Base-by-base conservation (phyloP, 1,140 invertebrate species). In the Caenorhabditis latens region DNA sequence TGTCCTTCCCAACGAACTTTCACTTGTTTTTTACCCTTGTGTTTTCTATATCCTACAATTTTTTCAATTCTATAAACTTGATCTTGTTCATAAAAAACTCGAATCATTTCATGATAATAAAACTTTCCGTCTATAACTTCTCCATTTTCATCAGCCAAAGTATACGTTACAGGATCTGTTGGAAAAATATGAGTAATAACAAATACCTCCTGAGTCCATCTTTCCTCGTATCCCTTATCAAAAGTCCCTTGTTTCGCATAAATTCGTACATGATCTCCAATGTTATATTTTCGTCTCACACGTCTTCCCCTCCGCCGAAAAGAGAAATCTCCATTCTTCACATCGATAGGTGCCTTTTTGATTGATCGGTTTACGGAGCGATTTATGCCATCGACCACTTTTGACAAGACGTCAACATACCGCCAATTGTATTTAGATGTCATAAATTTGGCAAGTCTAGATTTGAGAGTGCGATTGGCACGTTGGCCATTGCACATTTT, bases 241-340 rank as follows among this genome's bases (percentile, higher is more conserved):
- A 58, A 58, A 5, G 55, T 58, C 6, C 55, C 55, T 58, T 58
- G 55, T 58, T 58, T 58, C 6, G 55, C 55, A 58, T 58, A 58
- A 58, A 58, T 58, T n/a, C 55, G 55, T 16, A 58, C 55, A n/a
- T 58, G 55, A 58, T 58, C 55, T 19, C 55, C 55, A 58, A 58
- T 19, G 13, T 58, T 58, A 19, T 58, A 58, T 58, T 58, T 58
- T 58, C 55, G 13, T 58, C 19, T 58, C 14, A 58, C 6, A 19
- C 6, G 55, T 16, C 6, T n/a, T 58, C 13, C 6, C 13, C 6
- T n/a, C 32, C 32, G 13, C 19, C 19, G 13, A n/a, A 11, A 58
- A 16, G 13, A n/a, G 19, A 58, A 58, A n/a, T 58, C 55, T 19
- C 55, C 55, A n/a, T 58, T 58, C 19, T 58, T 19, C 6, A 58